Evolutionary conservation across 2,113 vertebrate genomes (phyloP), one percentile per base, ranked within the genome.

Genomic region (Copsychus sechellarum): DNA sequence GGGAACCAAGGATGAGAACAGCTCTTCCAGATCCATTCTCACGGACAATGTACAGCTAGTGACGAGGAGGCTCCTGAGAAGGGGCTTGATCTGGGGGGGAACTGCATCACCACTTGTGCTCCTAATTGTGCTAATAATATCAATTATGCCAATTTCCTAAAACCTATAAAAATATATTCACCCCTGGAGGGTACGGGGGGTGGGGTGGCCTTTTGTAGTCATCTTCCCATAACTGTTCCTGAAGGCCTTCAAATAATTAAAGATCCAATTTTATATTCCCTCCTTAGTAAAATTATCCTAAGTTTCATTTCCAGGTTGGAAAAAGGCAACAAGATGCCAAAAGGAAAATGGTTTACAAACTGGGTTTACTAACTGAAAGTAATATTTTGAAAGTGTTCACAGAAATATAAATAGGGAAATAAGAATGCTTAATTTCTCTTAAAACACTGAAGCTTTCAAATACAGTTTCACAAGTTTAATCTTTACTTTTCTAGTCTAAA

Each of bases 191-290:
- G 25, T 51, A 8, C 25, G 6, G 48, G 25, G 25, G 8, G 26
- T 16, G 26, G 4, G 7, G 3, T 36, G 26, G 7, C 12, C 9
- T 48, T 76, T 61, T 33, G 7, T 61, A 16, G 22, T 11, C 16
- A 38, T 38, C 22, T 21, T 50, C 40, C 34, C 22, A 12, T 50
- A 21, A 40, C 6, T 33, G 19, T 6, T 8, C 16, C 28, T 50
- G 22, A 61, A 33, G 9, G 12, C 9, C 22, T 33, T 61, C 34
- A 61, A 50, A 38, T 29, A 24, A 69, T n/a, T 23, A 38, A 77
- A 25, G 9, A 38, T 20, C 34, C 2, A 0, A 7, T 40, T 0
- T 40, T 50, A 40, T 40, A 33, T 21, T 50, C 12, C 6, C 12
- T 33, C 9, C 17, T 33, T 26, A 21, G 12, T 50, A 33, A 50